Evolutionary conservation across 1,140 invertebrate species (phyloP).

Genomic region (Muscidifurax raptorellus): DNA sequence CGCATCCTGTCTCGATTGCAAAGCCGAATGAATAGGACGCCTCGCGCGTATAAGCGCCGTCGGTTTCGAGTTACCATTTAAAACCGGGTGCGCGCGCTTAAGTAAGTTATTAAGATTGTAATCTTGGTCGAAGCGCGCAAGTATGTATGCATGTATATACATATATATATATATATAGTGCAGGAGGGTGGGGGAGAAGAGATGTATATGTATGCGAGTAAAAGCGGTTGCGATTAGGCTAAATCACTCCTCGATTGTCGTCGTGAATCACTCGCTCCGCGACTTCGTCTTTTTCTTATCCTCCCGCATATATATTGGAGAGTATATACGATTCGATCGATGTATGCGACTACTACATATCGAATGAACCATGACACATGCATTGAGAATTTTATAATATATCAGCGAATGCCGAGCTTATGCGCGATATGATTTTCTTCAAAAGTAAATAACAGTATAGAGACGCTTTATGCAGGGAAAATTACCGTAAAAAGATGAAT

Average conservation of each 20-base stretch:
- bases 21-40: slow-evolving; percentile 41
- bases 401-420: too few species aligned
- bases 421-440: background rate
- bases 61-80: slow-evolving; percentile 59
- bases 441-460: background rate
- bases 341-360: too few species aligned
- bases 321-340: too few species aligned
- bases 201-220: background rate
- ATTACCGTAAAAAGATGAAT: background rate
- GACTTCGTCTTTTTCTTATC: background rate
- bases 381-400: background rate
- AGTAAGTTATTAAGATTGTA: slow-evolving; percentile 68
- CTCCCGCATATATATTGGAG: too few species aligned
- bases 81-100: slow-evolving; percentile 57
- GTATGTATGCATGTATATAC: slow-evolving; percentile 32
- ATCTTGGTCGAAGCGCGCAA: slow-evolving; percentile 57
- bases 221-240: slow-evolving; percentile 15
- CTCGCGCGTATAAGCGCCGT: background rate
- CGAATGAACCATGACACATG: background rate
- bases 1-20: slow-evolving; percentile 34
- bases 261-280: background rate
- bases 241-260: slow-evolving; percentile 14
- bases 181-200: background rate
- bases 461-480: background rate
- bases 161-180: too few species aligned